Evolutionary conservation across 2,888 invertebrate genomes (phyloP).

Genomic region (Slavum lentiscoides): DNA sequence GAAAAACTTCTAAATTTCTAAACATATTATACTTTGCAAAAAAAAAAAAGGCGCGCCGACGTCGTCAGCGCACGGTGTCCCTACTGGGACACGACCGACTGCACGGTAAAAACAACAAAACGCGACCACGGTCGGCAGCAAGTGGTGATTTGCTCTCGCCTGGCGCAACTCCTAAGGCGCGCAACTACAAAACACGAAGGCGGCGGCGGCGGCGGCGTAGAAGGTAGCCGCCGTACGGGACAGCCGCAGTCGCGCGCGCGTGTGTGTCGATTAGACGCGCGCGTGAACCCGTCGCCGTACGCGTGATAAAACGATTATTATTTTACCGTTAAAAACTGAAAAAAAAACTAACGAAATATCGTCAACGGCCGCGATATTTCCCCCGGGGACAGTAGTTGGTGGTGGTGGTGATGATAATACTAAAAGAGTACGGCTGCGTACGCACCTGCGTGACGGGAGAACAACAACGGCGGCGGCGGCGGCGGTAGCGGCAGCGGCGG

Average conservation of each 20-base stretch:
- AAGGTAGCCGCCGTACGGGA: neutral
- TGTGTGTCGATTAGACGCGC: neutral
- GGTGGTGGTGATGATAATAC: conserved; percentile 56
- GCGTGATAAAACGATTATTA: neutral
- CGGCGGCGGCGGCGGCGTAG: neutral
- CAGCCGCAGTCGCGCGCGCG: conserved; percentile 1
- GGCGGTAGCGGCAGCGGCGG: conserved; percentile 54
- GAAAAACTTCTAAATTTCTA: no score
- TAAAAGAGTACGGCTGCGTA: conserved; percentile 80
- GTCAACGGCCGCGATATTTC: neutral
- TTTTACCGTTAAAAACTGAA: neutral
- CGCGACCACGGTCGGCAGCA: neutral
- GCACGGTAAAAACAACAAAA: neutral
- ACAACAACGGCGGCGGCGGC: conserved; percentile 57
- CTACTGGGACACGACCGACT: no score
- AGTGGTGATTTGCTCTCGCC: neutral
- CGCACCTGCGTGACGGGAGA: conserved; percentile 83
- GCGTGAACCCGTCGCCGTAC: no score
- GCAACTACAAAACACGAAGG: conserved; percentile 4
- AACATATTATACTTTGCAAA: no score
- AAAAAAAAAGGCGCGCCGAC: no score
- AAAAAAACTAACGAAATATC: neutral
- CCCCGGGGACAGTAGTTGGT: conserved; percentile 58
- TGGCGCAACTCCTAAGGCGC: conserved; percentile 42
- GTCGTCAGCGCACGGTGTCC: no score